These are phyloP conservation scores for Phoebastria nigripes DNA, from an alignment of 2,797 vertebrate genomes.

Conservation along the genomic window DNA sequence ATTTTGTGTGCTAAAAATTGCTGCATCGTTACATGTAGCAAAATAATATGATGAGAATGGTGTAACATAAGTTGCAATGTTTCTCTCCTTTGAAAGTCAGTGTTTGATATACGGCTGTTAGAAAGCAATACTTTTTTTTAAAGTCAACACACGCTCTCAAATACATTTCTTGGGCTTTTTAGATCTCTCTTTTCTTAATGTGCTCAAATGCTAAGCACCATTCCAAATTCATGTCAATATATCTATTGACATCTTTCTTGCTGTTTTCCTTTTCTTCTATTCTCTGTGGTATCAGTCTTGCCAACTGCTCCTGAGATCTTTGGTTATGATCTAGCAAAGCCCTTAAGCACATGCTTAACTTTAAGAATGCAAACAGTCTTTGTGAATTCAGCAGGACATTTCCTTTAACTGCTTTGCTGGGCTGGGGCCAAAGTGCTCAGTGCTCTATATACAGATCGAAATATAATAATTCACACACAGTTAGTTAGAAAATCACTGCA, in stretches of 20 bases:
- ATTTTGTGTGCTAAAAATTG: not conserved
- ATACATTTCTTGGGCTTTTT: constrained; percentile 25
- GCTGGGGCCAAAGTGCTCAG: constrained; percentile 30
- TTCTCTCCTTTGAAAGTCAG: not conserved
- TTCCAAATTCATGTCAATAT: constrained; percentile 58
- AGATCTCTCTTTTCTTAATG: constrained; percentile 34
- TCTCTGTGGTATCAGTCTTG: constrained; percentile 56
- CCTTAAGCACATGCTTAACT: constrained; percentile 65
- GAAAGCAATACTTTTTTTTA: not conserved
- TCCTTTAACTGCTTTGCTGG: constrained; percentile 61
- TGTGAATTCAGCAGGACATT: constrained; percentile 59
- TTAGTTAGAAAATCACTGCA: constrained; percentile 28
- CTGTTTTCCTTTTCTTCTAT: constrained; percentile 54
- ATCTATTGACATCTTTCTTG: constrained; percentile 60
- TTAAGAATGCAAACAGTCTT: constrained; percentile 62
- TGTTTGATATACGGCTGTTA: not conserved
- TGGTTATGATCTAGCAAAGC: constrained; percentile 67
- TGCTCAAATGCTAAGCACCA: constrained; percentile 36
- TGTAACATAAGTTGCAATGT: not conserved
- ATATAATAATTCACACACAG: constrained; percentile 48
- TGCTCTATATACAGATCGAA: constrained; percentile 27
- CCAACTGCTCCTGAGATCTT: constrained; percentile 61
- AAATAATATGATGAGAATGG: not conserved
- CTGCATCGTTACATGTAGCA: not conserved
- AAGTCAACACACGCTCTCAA: not conserved